phyloP scores from a whole-genome alignment of 2,888 invertebrate genomes.

The Thereva nobilitata region DNA sequence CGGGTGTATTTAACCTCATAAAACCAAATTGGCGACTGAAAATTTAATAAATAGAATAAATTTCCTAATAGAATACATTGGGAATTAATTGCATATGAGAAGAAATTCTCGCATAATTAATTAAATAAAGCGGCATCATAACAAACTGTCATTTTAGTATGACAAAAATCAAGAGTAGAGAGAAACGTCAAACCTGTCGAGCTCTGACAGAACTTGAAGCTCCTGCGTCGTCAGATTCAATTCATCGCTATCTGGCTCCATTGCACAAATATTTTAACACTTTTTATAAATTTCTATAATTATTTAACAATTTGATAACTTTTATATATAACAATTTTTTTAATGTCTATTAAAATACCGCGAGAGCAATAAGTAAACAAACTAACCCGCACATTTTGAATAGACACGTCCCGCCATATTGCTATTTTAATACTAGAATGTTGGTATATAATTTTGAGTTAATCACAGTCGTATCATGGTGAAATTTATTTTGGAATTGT shows the following conservation, averaged over 20 bases:
- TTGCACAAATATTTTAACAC: slow-evolving; percentile 15
- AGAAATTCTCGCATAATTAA: not conserved
- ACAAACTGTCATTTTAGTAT: slow-evolving; percentile 7
- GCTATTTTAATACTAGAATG: slow-evolving; percentile 40
- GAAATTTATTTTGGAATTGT: not conserved
- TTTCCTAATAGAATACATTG: not conserved
- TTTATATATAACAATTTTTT: slow-evolving; percentile 41
- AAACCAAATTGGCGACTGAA: slow-evolving; percentile 91
- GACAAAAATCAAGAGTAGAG: slow-evolving; percentile 8
- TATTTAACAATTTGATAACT: not conserved
- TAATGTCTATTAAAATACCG: slow-evolving; percentile 42
- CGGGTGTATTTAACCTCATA: slow-evolving; percentile 76
- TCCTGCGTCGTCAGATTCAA: slow-evolving; percentile 73
- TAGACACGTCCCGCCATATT: slow-evolving; percentile 46
- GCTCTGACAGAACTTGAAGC: slow-evolving; percentile 81
- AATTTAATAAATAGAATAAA: slow-evolving; percentile 34
- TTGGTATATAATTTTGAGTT: slow-evolving; percentile 9
- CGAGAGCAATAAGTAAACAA: slow-evolving; percentile 42
- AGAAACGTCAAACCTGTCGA: slow-evolving; percentile 72
- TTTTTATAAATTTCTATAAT: not conserved
- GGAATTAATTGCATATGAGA: not conserved
- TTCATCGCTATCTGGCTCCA: slow-evolving; percentile 34
- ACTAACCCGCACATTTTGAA: slow-evolving; percentile 45
- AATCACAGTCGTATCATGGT: not conserved
- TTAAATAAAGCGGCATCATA: too few relatives aligned